Evolutionary conservation across 2,797 vertebrate genomes (phyloP), one percentile per base, ranked within the genome.

Genomic region (Danio choprae): DNA sequence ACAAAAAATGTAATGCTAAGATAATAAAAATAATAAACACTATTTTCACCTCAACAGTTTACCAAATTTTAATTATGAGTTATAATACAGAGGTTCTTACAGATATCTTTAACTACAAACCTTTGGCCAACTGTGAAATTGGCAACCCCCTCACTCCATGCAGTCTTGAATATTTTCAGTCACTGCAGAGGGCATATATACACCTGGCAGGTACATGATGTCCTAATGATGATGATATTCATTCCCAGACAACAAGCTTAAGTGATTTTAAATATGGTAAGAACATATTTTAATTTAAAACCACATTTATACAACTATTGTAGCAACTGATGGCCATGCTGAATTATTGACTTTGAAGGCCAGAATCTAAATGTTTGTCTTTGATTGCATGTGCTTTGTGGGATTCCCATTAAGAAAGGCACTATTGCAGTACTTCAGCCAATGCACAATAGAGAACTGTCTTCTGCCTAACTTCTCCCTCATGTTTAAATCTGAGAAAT

Each of bases 341-440:
- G 40, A 4, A 53, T 20, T 55, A 43, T 10, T 44, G 44, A 40
- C 46, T 59, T 71, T 65, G 12, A 4, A 48, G 58, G 29, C 10
- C 80, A 74, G n/a, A 79, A 68, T 40, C 16, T 13, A 38, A 73
- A 38, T 13, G 29, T 56, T 67, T 73, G 64, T 44, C 15, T 36
- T 43, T 48, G 18, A 59, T 40, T 74, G 4, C 8, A 74, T 50
- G 53, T 83, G n/a, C 58, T 18, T 79, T 64, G 60, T n/a, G 5
- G 70, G 48, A 75, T 70, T 70, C 56, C 64, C 13, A 79, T 64
- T 56, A 70, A 40, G 50, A 68, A 51, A 51, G 38, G 53, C 81
- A 69, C 53, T 68, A 60, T 62, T 29, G 29, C 29, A 29, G 1
- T 56, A 56, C 22, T 36, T 65, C 64, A 69, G 40, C 36, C 60